These are phyloP conservation scores for Lasius fuliginosus DNA, from an alignment of 2,888 invertebrate genomes.

Conservation along the genomic window DNA sequence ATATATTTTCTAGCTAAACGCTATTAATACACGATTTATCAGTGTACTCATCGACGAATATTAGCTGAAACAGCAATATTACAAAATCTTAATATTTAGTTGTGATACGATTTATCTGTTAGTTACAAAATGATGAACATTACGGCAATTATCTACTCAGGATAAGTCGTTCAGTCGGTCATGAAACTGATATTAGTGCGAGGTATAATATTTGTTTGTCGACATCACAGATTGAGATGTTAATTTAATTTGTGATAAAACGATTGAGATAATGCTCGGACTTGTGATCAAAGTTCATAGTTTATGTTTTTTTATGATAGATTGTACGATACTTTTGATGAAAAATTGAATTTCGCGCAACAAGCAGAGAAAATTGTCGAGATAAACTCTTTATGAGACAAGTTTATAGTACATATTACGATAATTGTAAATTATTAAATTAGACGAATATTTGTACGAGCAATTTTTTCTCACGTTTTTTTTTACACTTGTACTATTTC, in stretches of 20 bases:
- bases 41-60: conserved; percentile 33
- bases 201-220: conserved; percentile 31
- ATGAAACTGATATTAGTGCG: background rate
- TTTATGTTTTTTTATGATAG: conserved; percentile 48
- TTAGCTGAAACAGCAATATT: conserved; percentile 31
- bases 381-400: conserved; percentile 12
- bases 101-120: conserved; percentile 63
- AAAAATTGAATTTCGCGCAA: background rate
- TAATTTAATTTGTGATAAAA: conserved; percentile 40
- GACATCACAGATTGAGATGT: conserved; percentile 54
- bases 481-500: conserved; percentile 28
- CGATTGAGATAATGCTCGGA: conserved; percentile 58
- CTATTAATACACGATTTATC: conserved; percentile 32
- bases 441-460: conserved; percentile 40
- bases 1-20: conserved; percentile 13
- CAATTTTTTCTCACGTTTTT: conserved; percentile 53
- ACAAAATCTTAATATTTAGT: conserved; percentile 61
- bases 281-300: conserved; percentile 70
- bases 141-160: background rate
- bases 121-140: background rate
- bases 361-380: background rate
- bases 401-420: conserved; percentile 61
- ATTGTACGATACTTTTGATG: conserved; percentile 32
- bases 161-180: conserved; percentile 24
- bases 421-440: conserved; percentile 60